phyloP scores from a whole-genome alignment of 2,888 invertebrate genomes.

The Oegoconia quadripuncta region DNA sequence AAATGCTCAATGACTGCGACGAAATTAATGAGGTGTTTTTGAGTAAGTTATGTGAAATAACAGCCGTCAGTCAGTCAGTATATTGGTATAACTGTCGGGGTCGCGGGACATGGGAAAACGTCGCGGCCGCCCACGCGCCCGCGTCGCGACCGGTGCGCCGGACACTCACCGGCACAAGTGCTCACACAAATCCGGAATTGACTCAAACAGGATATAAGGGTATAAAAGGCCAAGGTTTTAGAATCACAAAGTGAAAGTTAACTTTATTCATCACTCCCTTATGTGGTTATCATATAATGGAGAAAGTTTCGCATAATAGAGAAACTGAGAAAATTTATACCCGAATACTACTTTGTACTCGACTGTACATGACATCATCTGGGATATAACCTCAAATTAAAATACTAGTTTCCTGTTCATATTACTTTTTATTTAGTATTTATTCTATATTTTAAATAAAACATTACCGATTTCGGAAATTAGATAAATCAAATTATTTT shows the following conservation, averaged over 20 bases:
- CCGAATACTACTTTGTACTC: constrained; percentile 28
- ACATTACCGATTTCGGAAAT: constrained; percentile 9
- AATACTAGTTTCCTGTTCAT: constrained; percentile 62
- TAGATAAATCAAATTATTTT: background rate
- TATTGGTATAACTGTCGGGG: constrained; percentile 72
- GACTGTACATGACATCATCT: constrained; percentile 60
- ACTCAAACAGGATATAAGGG: no score
- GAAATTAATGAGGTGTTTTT: constrained; percentile 5
- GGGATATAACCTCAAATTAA: constrained; percentile 56
- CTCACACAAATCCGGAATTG: no score
- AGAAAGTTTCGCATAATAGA: no score
- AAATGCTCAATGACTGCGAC: background rate
- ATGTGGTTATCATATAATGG: no score
- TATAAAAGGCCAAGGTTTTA: no score
- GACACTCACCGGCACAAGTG: constrained; percentile 34
- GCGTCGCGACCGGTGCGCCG: constrained; percentile 37
- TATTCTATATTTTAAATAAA: constrained; percentile 35
- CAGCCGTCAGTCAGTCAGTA: constrained; percentile 21
- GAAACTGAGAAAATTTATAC: no score
- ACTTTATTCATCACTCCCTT: no score
- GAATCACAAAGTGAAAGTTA: no score
- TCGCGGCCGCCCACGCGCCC: constrained; percentile 57
- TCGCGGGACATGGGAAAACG: constrained; percentile 58
- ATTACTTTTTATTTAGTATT: constrained; percentile 47
- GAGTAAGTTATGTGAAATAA: background rate